Conservation (phyloP, 2,888 invertebrate species). For the Cephus rjabovi region DNA sequence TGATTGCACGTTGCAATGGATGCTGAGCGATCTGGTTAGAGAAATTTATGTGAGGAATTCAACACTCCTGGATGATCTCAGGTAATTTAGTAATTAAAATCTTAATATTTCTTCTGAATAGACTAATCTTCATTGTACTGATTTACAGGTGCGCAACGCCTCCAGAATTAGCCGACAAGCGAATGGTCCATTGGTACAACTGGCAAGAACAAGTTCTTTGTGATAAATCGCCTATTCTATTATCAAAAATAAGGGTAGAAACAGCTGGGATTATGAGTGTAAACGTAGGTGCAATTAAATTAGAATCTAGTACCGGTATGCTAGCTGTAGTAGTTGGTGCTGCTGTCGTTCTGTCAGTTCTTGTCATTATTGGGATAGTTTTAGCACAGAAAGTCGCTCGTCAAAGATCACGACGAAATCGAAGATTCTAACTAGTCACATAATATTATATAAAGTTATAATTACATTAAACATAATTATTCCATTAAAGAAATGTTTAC, state of each 20-base stretch:
- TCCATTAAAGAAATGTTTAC: neutral
- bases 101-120: neutral
- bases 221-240: slow-evolving; percentile 39
- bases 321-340: slow-evolving; percentile 40
- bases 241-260: slow-evolving; percentile 34
- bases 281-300: slow-evolving; percentile 27
- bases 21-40: slow-evolving; percentile 70
- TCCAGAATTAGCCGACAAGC: slow-evolving; percentile 65
- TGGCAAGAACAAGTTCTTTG: slow-evolving; percentile 70
- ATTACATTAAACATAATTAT: slow-evolving; percentile 1
- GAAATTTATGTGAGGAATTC: slow-evolving; percentile 67
- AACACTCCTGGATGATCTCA: slow-evolving; percentile 68
- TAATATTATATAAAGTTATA: slow-evolving; percentile 5
- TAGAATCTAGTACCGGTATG: slow-evolving; percentile 47
- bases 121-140: neutral
- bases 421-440: slow-evolving; percentile 46
- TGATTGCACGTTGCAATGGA: slow-evolving; percentile 72
- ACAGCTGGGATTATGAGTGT: slow-evolving; percentile 27
- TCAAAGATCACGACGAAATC: slow-evolving; percentile 45
- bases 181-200: slow-evolving; percentile 73
- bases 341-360: slow-evolving; percentile 37
- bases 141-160: slow-evolving; percentile 69
- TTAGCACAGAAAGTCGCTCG: slow-evolving; percentile 39
- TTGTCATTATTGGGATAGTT: slow-evolving; percentile 49
- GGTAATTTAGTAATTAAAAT: slow-evolving; percentile 57